Percentiles rank a stretch among this genome's conserved stretches.
Evolutionary conservation across 2,888 invertebrate species (phyloP).

Genomic region (Dione vanillae): DNA sequence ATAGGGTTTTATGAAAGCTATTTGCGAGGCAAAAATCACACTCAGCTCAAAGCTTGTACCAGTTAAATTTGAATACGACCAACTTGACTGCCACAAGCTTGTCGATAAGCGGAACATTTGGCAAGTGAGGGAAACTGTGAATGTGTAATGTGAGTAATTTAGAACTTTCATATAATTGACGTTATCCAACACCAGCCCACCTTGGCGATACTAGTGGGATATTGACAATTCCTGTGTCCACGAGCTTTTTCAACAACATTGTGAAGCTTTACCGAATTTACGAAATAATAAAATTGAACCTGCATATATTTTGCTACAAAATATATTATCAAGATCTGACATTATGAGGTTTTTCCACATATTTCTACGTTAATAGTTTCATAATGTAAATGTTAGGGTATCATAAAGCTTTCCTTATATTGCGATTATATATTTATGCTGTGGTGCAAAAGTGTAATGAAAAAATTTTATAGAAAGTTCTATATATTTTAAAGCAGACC

Average conservation of each 20-base stretch:
- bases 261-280: conserved; percentile 9
- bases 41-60: conserved; percentile 30
- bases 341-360: conserved; percentile 40
- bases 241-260: background rate
- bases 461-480: background rate
- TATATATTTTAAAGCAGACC: too few relatives aligned
- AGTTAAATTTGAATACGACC: conserved; percentile 42
- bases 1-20: conserved; percentile 17
- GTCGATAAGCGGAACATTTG: conserved; percentile 43
- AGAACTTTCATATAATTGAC: conserved; percentile 42
- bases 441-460: background rate
- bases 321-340: conserved; percentile 35
- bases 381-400: conserved; percentile 31
- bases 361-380: conserved; percentile 31
- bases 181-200: conserved; percentile 36
- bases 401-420: conserved; percentile 29
- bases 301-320: conserved; percentile 28
- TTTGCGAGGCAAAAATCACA: conserved; percentile 32
- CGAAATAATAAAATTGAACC: conserved; percentile 24
- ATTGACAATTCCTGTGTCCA: background rate
- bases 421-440: background rate
- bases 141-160: conserved; percentile 45
- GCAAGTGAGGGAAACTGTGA: conserved; percentile 44
- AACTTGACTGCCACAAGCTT: conserved; percentile 40
- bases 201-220: background rate